phyloP scores from a whole-genome alignment of 2,797 vertebrate genomes.

The Gymnothorax javanicus region DNA sequence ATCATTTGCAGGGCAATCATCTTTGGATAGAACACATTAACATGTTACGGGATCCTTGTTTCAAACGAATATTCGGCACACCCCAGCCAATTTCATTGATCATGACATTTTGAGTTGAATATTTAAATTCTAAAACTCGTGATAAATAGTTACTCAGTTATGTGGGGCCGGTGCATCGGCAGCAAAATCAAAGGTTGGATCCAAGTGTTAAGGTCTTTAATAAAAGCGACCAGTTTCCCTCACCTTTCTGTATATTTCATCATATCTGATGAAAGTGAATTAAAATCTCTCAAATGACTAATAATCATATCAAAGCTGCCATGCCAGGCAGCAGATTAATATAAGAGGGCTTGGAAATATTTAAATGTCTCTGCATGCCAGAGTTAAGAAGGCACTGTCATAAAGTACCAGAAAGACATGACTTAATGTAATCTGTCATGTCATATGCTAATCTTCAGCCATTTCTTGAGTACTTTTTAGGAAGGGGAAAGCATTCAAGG shows the following conservation, averaged over 20 bases:
- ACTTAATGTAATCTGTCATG: constrained; percentile 99
- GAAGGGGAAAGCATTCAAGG: constrained; percentile 87
- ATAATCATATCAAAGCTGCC: constrained; percentile 99
- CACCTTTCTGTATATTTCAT: constrained; percentile 85
- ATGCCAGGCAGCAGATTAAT: constrained; percentile 98
- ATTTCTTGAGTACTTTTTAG: constrained; percentile 87
- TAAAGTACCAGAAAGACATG: constrained; percentile 91
- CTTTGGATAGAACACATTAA: too few relatives aligned
- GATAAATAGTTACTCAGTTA: constrained; percentile 37
- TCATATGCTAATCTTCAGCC: constrained; percentile 99
- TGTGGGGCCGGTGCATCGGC: neutral
- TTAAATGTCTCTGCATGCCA: constrained; percentile 93
- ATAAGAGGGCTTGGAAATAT: constrained; percentile 96
- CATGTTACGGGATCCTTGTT: too few relatives aligned
- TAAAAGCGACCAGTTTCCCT: constrained; percentile 88
- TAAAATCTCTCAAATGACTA: constrained; percentile 95
- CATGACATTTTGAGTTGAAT: too few relatives aligned
- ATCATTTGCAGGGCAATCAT: too few relatives aligned
- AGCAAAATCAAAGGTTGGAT: constrained; percentile 11
- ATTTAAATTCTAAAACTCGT: constrained; percentile 57
- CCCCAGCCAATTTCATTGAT: too few relatives aligned
- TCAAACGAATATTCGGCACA: too few relatives aligned
- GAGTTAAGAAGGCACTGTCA: constrained; percentile 99
- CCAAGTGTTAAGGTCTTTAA: constrained; percentile 74
- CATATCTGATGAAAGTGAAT: constrained; percentile 91